Base-by-base conservation (phyloP, 2,888 invertebrate species). In the Saturnia japonica region DNA sequence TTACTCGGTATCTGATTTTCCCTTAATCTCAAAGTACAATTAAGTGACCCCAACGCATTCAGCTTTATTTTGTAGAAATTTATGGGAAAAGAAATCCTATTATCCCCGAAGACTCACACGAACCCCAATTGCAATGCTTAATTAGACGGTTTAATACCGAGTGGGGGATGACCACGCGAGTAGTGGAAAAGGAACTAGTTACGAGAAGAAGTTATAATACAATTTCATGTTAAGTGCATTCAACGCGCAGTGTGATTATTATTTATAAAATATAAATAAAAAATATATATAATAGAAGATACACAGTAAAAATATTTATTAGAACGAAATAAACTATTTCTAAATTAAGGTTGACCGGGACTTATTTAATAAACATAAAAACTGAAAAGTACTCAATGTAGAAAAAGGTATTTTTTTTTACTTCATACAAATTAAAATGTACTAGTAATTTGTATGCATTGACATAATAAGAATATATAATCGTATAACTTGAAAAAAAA, bases 41-140 rank as follows among this genome's bases (percentile, higher is more conserved):
- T 67, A 69, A 67, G 69, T 69, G 69, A 69, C 69, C 71, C 71
- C 62, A 68, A 64, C 68, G 47, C 57, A 64, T 67, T 43, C 28
- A 19, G 66, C 42, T 57, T 72, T 54, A 74, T 71, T 70, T 62
- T 45, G 69, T 68, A 71, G 69, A 28, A 47, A 62, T 73, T 69
- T 68, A 67, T 16, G 67, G 47, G 34, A 68, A 73, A 54, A 68
- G 57, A 68, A 67, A 68, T 71, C 64, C 68, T 64, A 68, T 71
- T 68, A 71, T 71, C 68, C 51, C 28, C 67, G 25, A 68, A 64
- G 51, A 62, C 43, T n/a, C 25, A 43, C 34, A 25, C 25, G 54
- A 47, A 47, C 40, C 64, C 71, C n/a, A 42, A 42, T 40, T 70
- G 70, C 66, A 67, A 34, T 34, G 64, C 54, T 57, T 70, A 70